Base-by-base conservation (phyloP, 2,888 invertebrate species). In the Synergus laeviventris region DNA sequence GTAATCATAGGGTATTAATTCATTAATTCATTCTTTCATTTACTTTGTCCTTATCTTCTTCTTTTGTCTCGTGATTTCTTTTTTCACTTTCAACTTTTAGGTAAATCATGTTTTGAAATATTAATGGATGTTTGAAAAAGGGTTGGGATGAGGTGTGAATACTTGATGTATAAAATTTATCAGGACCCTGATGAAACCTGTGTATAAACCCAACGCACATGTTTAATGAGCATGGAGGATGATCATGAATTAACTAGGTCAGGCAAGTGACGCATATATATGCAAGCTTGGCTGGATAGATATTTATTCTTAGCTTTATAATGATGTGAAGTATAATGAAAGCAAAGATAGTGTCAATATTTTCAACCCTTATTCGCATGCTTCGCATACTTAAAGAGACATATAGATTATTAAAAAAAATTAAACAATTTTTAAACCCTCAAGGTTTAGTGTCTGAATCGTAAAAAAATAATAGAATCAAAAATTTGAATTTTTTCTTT, bases 231-330 rank as follows among this genome's bases (percentile, higher is more conserved):
- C 49, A 70, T 70, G 16, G 70, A 70, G 45, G 49, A 49, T 66
- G 42, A 24, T 45, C 4, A 45, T 70, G 31, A 70, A 70, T 70
- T 70, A 49, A 49, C 70, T 70, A 49, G 49, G 49, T 70, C 70
- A 70, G 70, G 49, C 70, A 49, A 49, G 45, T 70, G 45, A 70
- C 45, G 31, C 66, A 14, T 24, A n/a, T 49, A 16, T 24, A 49
- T 70, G 45, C 31, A 70, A n/a, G 49, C 49, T 49, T 70, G 70
- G 49, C 45, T 49, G 45, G 45, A 70, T 70, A 49, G 16, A 66
- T 70, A 49, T 70, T 70, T 70, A 70, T 70, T 70, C 70, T 70
- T 70, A 70, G 70, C 70, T 70, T 49, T 1, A 45, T 42, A n/a
- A 45, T 70, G 7, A n/a, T 24, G 21, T 18, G 24, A 31, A 14